Base-by-base conservation (phyloP, 92 coral and sea anemone species). In the Umimayanthus chanpuru region DNA sequence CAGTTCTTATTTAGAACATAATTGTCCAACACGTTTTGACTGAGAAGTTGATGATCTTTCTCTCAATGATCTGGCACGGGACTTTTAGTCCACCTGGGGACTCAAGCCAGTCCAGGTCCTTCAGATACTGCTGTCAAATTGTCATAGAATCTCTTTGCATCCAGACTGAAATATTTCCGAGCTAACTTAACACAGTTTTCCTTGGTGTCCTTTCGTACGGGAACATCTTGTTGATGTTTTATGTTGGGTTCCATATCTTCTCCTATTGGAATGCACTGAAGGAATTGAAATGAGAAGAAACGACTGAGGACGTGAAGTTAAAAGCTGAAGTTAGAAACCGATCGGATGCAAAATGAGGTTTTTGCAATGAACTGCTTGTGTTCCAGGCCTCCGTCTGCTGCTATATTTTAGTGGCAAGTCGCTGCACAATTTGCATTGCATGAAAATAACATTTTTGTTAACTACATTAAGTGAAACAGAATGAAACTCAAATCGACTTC, bases 1-100 rank as follows among this genome's bases (percentile, higher is more conserved):
- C 93, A 74, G 30, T 81, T 64, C 76, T 88, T 82, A 43, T 65
- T 81, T 56, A 88, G 67, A 53, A 91, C 93, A 75, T 91, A 68
- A 76, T 74, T 80, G 90, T 90, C 36, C 36, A 32, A 32, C 36
- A 32, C 36, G 1, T 32, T 2, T 78, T 29, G 78, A 73, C 78
- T 73, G 78, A 21, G 78, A 73, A 73, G 11, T 73, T 2, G 36
- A 32, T 32, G 36, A 32, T 32, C 76, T 72, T n/a, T n/a, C 76
- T 77, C 81, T 44, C 4, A 2, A 3, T 79, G 49, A 44, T 44
- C 67, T 49, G 67, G 43, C 43, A 41, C 67, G 67, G 29, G 50
- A 49, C 67, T 50, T 49, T 79, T 79, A 79, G 67, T 0, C 66
- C 25, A 79, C 67, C 40, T 79, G 25, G 67, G 68, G n/a, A 79